Percentiles rank a stretch among this genome's conserved stretches.
Evolutionary conservation across 2,113 vertebrate genomes (phyloP).

Genomic region (Hydrochoerus hydrochaeris): DNA sequence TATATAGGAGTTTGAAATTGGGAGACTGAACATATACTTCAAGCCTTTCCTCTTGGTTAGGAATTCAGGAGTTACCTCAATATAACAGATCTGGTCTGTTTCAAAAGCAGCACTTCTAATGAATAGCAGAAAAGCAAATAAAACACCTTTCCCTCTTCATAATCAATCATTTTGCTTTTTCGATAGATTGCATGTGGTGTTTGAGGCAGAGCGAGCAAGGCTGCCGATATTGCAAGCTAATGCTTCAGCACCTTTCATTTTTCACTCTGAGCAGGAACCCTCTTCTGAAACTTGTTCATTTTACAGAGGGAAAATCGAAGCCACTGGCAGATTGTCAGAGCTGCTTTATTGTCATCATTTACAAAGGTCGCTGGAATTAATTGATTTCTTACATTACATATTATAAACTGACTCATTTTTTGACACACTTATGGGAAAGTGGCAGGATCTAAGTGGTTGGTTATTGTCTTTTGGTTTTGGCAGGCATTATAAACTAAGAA

Average conservation of each 20-base stretch:
- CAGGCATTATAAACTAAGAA: slow-evolving; percentile 67
- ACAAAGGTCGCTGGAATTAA: slow-evolving; percentile 88
- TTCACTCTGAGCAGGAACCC: slow-evolving; percentile 80
- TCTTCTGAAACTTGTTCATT: slow-evolving; percentile 85
- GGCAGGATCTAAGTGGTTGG: slow-evolving; percentile 71
- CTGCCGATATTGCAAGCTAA: slow-evolving; percentile 83
- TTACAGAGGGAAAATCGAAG: slow-evolving; percentile 82
- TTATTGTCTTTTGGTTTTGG: slow-evolving; percentile 76
- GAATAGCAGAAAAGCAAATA: slow-evolving; percentile 51
- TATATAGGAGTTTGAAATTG: slow-evolving; percentile 58
- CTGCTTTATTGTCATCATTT: slow-evolving; percentile 84
- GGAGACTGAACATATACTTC: slow-evolving; percentile 45
- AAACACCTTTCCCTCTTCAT: slow-evolving; percentile 48
- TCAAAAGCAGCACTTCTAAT: slow-evolving; percentile 64
- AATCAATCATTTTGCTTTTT: slow-evolving; percentile 74
- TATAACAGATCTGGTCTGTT: slow-evolving; percentile 39
- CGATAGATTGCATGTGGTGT: slow-evolving; percentile 69
- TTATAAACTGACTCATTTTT: slow-evolving; percentile 78
- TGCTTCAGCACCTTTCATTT: slow-evolving; percentile 84
- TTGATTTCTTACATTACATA: slow-evolving; percentile 82
- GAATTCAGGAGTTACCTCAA: slow-evolving; percentile 41
- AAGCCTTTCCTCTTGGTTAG: slow-evolving; percentile 2
- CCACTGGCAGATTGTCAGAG: slow-evolving; percentile 81
- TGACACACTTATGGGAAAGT: slow-evolving; percentile 81
- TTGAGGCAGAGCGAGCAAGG: slow-evolving; percentile 74